These are phyloP conservation scores for Leptinotarsa haldemani DNA, from an alignment of 2,888 invertebrate genomes.

Conservation along the genomic window DNA sequence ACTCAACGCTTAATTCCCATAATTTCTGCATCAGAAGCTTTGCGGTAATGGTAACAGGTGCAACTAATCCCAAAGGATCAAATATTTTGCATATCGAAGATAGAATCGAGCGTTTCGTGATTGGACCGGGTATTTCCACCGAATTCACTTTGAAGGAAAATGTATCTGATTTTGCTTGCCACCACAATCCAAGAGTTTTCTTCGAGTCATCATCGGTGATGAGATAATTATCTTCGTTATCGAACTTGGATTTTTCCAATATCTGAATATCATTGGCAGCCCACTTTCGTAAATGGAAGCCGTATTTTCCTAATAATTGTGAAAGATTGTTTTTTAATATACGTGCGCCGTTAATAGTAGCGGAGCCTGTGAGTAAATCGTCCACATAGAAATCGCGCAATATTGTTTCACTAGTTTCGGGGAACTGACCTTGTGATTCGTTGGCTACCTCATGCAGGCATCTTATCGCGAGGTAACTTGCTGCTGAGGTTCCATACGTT, in stretches of 20 bases:
- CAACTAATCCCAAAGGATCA: conserved; percentile 7
- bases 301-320: neutral
- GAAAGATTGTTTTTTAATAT: neutral
- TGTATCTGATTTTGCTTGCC: conserved; percentile 6
- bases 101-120: conserved; percentile 14
- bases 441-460: conserved; percentile 21
- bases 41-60: conserved; percentile 12
- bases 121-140: neutral
- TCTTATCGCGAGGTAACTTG: conserved; percentile 26
- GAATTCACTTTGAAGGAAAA: neutral
- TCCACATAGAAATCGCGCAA: conserved; percentile 35
- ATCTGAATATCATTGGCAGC: conserved; percentile 6
- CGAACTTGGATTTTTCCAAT: conserved; percentile 6
- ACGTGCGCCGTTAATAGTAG: neutral
- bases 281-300: conserved; percentile 6
- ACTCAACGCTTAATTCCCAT: neutral
- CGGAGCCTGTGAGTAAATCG: conserved; percentile 26
- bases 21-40: conserved; percentile 7
- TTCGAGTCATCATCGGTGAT: neutral
- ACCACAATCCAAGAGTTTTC: conserved; percentile 6
- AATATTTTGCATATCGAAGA: conserved; percentile 20
- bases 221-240: conserved; percentile 3
- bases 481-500: conserved; percentile 32
- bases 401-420: conserved; percentile 17
- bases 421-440: conserved; percentile 12